These are phyloP conservation scores for Eumerus sabulonum DNA, from an alignment of 2,888 invertebrate species.

Conservation along the genomic window DNA sequence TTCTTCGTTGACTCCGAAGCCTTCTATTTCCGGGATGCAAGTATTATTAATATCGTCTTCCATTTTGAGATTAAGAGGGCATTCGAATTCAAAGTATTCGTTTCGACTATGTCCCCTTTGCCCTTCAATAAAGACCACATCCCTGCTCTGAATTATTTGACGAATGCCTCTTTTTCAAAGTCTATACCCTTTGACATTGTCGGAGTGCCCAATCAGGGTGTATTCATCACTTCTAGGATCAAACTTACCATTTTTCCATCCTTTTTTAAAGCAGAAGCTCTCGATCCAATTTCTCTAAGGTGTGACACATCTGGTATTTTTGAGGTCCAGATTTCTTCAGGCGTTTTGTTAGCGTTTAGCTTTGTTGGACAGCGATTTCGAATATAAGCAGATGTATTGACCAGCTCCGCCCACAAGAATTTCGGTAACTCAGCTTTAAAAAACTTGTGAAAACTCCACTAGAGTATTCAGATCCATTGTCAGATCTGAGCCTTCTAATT, in stretches of 20 bases:
- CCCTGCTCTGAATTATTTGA: slow-evolving; percentile 24
- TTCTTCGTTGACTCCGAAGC: not conserved
- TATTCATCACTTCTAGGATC: slow-evolving; percentile 23
- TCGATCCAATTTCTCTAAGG: slow-evolving; percentile 22
- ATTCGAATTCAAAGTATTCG: too few relatives aligned
- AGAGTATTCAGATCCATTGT: slow-evolving; percentile 20
- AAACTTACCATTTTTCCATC: not conserved
- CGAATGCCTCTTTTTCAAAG: slow-evolving; percentile 29
- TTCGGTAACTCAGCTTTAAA: slow-evolving; percentile 4
- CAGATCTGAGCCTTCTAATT: slow-evolving; percentile 11
- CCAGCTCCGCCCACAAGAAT: slow-evolving; percentile 16
- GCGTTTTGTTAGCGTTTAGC: slow-evolving; percentile 3
- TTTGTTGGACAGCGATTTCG: slow-evolving; percentile 34
- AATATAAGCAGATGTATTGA: not conserved
- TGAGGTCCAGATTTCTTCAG: slow-evolving; percentile 30
- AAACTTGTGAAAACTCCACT: too few relatives aligned
- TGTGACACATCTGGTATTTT: slow-evolving; percentile 8
- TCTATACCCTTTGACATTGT: slow-evolving; percentile 37
- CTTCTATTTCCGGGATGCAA: slow-evolving; percentile 11
- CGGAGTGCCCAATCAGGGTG: slow-evolving; percentile 31
- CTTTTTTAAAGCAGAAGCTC: slow-evolving; percentile 15
- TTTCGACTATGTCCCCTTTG: too few relatives aligned
- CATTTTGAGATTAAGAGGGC: too few relatives aligned
- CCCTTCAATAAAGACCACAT: slow-evolving; percentile 18
- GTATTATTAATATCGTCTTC: too few relatives aligned